Conservation (phyloP, 2,797 vertebrate genomes). For the Serranus cabrilla region DNA sequence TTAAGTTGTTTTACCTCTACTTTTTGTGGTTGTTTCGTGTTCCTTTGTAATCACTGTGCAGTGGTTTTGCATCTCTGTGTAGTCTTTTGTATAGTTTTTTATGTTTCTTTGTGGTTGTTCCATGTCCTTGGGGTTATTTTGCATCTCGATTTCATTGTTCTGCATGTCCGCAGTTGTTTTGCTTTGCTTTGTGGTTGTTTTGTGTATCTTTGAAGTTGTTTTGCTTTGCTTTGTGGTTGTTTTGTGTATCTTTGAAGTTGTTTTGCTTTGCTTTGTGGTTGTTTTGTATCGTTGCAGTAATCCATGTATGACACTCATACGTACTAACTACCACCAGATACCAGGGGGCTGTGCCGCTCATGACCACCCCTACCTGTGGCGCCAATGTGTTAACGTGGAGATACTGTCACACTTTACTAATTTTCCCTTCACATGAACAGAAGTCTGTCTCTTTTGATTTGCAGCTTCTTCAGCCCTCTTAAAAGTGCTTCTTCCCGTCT, state of each 20-base stretch:
- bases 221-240: not conserved
- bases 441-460: constrained; percentile 9
- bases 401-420: constrained; percentile 13
- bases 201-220: not conserved
- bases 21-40: too few species aligned
- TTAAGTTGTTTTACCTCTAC: too few species aligned
- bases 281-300: too few species aligned
- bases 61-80: too few species aligned
- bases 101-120: too few species aligned
- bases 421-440: not conserved
- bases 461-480: constrained; percentile 6
- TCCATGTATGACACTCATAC: too few species aligned
- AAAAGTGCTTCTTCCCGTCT: constrained; percentile 10
- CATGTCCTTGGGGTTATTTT: too few species aligned
- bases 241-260: not conserved
- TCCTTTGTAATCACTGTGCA: not conserved
- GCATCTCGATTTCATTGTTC: too few species aligned
- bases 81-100: too few species aligned
- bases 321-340: too few species aligned
- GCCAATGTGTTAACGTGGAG: constrained; percentile 3
- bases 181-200: not conserved
- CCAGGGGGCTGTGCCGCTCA: not conserved
- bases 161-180: too few species aligned
- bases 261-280: not conserved
- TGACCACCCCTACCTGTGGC: not conserved